Evolutionary conservation across 1,140 invertebrate genomes (phyloP).

Genomic region (Trachelipus rathkii): DNA sequence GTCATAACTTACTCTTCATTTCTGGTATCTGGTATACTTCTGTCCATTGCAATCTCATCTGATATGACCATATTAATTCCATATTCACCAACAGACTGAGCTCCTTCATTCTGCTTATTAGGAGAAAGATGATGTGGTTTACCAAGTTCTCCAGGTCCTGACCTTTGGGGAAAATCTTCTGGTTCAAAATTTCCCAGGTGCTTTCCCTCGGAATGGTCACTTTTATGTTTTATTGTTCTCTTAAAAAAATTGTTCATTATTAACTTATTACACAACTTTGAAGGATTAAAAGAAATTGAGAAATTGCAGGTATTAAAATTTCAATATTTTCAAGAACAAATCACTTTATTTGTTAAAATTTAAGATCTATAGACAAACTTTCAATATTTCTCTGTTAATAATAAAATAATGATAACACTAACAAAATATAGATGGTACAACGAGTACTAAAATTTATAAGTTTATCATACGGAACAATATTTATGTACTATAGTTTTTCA

Average conservation of each 20-base stretch:
- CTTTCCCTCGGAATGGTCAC: conserved; percentile 37
- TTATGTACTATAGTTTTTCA: no score
- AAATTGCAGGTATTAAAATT: no score
- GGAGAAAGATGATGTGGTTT: conserved; percentile 66
- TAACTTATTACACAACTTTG: no score
- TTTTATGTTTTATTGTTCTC: conserved; percentile 34
- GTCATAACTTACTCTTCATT: conserved; percentile 64
- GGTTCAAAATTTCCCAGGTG: conserved; percentile 58
- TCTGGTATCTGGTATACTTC: conserved; percentile 81
- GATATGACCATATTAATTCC: conserved; percentile 97
- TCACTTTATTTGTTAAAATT: no score
- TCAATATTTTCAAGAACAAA: no score
- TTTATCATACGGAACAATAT: no score
- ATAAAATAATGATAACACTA: no score
- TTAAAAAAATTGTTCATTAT: background rate
- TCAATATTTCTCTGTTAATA: no score
- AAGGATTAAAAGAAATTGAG: no score
- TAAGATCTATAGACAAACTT: no score
- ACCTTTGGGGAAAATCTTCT: conserved; percentile 54
- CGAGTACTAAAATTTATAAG: no score
- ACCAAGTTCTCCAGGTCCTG: conserved; percentile 79
- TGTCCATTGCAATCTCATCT: conserved; percentile 80
- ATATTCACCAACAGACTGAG: conserved; percentile 61
- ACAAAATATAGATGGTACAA: no score
- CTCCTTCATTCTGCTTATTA: conserved; percentile 68